Evolutionary conservation across 2,113 vertebrate genomes (phyloP), one percentile per base, ranked within the genome.

Genomic region (Semnornis frantzii): DNA sequence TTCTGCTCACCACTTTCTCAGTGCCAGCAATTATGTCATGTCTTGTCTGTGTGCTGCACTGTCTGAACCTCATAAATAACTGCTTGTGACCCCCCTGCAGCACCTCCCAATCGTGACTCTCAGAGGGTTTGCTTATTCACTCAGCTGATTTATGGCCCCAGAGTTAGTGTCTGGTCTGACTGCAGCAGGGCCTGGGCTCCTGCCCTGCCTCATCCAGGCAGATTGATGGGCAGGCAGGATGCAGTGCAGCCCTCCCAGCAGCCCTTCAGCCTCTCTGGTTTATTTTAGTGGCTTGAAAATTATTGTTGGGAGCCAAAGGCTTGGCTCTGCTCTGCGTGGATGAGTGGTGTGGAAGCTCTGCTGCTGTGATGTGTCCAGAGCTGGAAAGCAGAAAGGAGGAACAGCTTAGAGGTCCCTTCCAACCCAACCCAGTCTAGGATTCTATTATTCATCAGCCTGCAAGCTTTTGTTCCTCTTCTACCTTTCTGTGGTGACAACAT

Each of bases 21-120:
- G 65, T 94, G 90, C 90, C 92, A 96, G 52, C 50, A 87, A 34
- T 93, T 64, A 81, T 65, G 80, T 94, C 92, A 95, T 58, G 30
- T 73, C 83, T 90, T 63, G 63, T 62, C 73, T 27, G 44, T 64
- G n/a, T 37, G 15, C 50, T 58, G 24, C 77, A 68, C 83, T 65
- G 30, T 50, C 70, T 84, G 66, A 73, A 75, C 44, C 65, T 90
- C 71, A 15, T 86, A 96, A 96, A 94, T 90, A 95, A 83, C 55
- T 57, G 13, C 55, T 28, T 72, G 58, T 75, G 90, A 55, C 59
- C 62, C 65, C 63, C 21, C 44, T 7, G n/a, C 12, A 34, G 24
- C 6, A 65, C 70, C 63, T 66, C 85, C 74, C 82, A 86, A 92
- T 90, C 81, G 74, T 85, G 92, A 88, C 82, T 92, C 62, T 44